Conservation (phyloP, 2,113 vertebrate species). For the Lophotis ruficrista region DNA sequence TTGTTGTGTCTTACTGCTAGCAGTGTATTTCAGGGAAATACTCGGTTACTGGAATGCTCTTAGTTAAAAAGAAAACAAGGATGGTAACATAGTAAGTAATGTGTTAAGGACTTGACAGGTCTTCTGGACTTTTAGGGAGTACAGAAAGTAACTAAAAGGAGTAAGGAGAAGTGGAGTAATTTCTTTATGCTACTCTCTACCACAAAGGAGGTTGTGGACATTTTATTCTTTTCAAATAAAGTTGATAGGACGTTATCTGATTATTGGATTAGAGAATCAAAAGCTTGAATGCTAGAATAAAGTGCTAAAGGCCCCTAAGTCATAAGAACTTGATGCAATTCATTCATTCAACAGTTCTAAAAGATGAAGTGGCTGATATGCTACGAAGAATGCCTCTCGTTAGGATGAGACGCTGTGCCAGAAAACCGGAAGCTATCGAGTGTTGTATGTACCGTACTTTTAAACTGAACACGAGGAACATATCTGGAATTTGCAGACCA, state of each 20-base stretch:
- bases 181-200: not conserved
- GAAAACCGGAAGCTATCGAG: not conserved
- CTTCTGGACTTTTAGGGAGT: not conserved
- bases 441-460: not conserved
- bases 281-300: conserved; percentile 4
- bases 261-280: not conserved
- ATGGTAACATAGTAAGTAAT: not conserved
- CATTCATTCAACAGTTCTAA: not conserved
- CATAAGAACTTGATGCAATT: not conserved
- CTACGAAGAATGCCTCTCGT: not conserved
- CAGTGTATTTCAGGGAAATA: not conserved
- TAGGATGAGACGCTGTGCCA: conserved; percentile 2
- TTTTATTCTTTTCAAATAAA: not conserved
- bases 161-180: not conserved
- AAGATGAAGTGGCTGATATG: conserved; percentile 30
- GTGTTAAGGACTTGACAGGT: not conserved
- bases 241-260: not conserved
- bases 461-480: not conserved
- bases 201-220: not conserved
- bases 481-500: not conserved
- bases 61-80: not conserved
- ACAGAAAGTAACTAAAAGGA: not conserved
- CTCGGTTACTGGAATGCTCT: not conserved
- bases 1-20: not conserved
- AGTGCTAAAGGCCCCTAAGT: not conserved